Evolutionary conservation across 2,888 invertebrate genomes (phyloP), one percentile per base, ranked within the genome.

Genomic region (Cephus pulcher): DNA sequence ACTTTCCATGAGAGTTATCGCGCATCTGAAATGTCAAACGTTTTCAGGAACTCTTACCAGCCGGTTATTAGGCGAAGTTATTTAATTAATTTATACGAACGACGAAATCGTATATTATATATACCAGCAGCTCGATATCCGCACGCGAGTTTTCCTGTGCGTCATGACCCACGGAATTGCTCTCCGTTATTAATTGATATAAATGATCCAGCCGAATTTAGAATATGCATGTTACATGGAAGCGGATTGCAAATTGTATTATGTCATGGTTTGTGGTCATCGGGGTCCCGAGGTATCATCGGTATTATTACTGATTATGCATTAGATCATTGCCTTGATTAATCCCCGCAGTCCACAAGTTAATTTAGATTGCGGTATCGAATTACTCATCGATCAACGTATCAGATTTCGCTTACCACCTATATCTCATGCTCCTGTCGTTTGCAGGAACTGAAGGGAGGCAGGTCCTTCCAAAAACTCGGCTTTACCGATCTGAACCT

Each of bases 401-500:
- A 3, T 23, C 9, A 56, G 2, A 56, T 56, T 56, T 56, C 56
- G 56, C 23, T 56, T 56, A 56, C 2, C 56, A 56, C 6, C 23
- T 23, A 15, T 23, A 9, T 56, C 23, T 56, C 23, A 23, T 56
- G 6, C 56, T 56, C 23, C 23, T 56, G 2, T 56, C 74, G 75
- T 69, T 88, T 89, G 3, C 86, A 95, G 95, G 95, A 95, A 91
- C 91, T 94, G 82, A 94, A 95, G 90, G 95, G 95, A 84, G 98
- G 98, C 76, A 94, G 96, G 83, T 96, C 97, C 83, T 97, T 95
- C 93, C 97, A 97, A 93, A 99, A 99, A 94, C 95, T 99, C 88
- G 99, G 99, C 86, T 99, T 98, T 94, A 98, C 97, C 87, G 98
- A 99, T 93, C 94, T 99, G 89, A 99, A 99, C 93, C 94, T 99